These are phyloP conservation scores for Intellagama lesueurii DNA, from an alignment of 2,797 vertebrate species.

Conservation along the genomic window DNA sequence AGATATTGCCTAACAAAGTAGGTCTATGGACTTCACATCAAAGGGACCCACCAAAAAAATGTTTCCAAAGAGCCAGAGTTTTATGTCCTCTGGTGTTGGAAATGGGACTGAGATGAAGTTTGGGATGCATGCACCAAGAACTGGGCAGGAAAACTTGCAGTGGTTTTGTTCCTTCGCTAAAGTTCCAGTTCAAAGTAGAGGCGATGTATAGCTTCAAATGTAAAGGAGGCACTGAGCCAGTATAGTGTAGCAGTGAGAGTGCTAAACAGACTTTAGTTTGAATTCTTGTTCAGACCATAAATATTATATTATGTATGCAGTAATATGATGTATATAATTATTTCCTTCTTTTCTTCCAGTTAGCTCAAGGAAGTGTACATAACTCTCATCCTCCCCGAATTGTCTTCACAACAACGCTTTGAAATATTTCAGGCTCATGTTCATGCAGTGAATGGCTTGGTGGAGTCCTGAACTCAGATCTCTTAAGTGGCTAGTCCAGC, in stretches of 20 bases:
- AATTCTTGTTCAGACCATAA: not conserved
- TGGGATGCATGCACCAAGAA: not conserved
- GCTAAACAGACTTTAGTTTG: not conserved
- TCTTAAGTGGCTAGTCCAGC: not conserved
- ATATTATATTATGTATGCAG: not conserved
- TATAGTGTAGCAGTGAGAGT: not conserved
- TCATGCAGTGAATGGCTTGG: not conserved
- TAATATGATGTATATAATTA: too few species aligned
- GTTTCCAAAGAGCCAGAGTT: not conserved
- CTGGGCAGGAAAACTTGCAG: not conserved
- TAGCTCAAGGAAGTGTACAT: not conserved
- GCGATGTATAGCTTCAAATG: not conserved
- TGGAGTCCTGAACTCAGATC: not conserved
- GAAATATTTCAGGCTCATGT: not conserved
- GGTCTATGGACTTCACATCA: not conserved
- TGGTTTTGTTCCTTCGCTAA: not conserved
- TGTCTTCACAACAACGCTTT: not conserved
- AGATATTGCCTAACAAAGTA: not conserved
- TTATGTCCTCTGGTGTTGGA: not conserved
- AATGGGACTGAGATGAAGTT: not conserved
- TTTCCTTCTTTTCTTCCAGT: not conserved
- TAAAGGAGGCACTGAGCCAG: too few species aligned
- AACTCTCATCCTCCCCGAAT: not conserved
- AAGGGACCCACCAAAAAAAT: not conserved
- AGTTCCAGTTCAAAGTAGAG: not conserved